Evolutionary conservation across 2,888 invertebrate genomes (phyloP).

Genomic region (Neoaliturus tenellus): DNA sequence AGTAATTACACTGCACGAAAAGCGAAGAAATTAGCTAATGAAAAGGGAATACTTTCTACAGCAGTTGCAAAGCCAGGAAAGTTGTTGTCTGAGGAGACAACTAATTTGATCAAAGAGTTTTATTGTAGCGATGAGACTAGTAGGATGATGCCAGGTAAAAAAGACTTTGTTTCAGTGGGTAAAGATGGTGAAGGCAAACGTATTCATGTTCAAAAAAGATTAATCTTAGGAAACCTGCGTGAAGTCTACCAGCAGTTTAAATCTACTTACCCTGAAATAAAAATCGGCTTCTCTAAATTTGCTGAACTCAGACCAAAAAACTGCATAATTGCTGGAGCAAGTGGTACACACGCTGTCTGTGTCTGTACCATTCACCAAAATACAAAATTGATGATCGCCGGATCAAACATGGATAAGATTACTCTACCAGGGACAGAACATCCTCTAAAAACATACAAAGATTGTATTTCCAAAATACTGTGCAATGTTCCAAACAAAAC

Average conservation of each 20-base stretch:
- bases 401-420: not conserved
- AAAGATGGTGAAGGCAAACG: not conserved
- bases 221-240: not conserved
- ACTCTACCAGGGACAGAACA: not conserved
- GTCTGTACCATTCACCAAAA: conserved; percentile 51
- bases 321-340: conserved; percentile 36
- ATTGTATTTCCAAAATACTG: conserved; percentile 1
- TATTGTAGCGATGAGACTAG: not conserved
- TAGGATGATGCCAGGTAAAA: not conserved
- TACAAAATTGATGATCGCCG: conserved; percentile 46
- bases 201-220: conserved; percentile 15
- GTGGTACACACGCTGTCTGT: conserved; percentile 56
- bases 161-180: not conserved
- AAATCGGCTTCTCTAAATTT: conserved; percentile 46
- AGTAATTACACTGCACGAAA: not conserved
- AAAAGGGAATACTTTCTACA: not conserved
- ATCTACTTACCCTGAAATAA: not conserved
- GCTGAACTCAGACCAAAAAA: not conserved
- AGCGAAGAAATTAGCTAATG: not conserved
- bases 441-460: conserved; percentile 35
- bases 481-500: conserved; percentile 35
- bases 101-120: not conserved
- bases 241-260: conserved; percentile 26
- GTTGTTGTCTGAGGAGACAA: not conserved
- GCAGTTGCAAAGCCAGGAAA: not conserved